These are phyloP conservation scores for Ennomos quercinarius DNA, from an alignment of 2,888 invertebrate genomes.

Conservation along the genomic window DNA sequence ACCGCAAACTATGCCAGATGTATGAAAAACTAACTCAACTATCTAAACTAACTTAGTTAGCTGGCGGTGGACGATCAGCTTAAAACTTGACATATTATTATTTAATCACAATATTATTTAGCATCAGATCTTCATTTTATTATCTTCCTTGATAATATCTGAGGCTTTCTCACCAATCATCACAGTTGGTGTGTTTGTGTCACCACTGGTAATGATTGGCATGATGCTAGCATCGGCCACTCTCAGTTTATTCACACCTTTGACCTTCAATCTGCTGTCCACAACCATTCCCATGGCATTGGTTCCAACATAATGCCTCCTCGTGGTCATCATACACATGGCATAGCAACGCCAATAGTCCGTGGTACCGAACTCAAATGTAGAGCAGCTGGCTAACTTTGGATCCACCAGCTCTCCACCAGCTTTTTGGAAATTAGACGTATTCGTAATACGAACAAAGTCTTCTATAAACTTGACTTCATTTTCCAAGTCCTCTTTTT, in stretches of 20 bases:
- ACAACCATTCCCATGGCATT: constrained; percentile 92
- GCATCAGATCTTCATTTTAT: constrained; percentile 5
- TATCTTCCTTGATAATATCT: constrained; percentile 47
- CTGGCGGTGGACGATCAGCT: too few relatives aligned
- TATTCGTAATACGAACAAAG: constrained; percentile 47
- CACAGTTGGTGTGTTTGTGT: constrained; percentile 79
- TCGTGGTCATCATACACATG: constrained; percentile 80
- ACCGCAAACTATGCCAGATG: too few relatives aligned
- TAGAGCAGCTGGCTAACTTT: constrained; percentile 30
- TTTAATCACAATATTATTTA: too few relatives aligned
- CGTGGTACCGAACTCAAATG: constrained; percentile 28
- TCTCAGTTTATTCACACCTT: constrained; percentile 44
- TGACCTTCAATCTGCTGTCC: constrained; percentile 79
- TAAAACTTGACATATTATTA: too few relatives aligned
- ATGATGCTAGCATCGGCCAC: constrained; percentile 63
- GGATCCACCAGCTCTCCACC: constrained; percentile 44
- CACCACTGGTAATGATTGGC: constrained; percentile 84
- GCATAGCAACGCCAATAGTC: constrained; percentile 50
- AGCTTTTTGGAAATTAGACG: constrained; percentile 48
- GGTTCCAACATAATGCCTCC: constrained; percentile 89
- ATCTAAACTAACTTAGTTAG: too few relatives aligned
- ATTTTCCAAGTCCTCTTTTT: constrained; percentile 49
- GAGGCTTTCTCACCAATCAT: constrained; percentile 51
- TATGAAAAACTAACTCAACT: too few relatives aligned
- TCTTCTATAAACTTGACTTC: constrained; percentile 46